Evolutionary conservation across 2,113 vertebrate genomes (phyloP).

Genomic region (Scopus umbretta): DNA sequence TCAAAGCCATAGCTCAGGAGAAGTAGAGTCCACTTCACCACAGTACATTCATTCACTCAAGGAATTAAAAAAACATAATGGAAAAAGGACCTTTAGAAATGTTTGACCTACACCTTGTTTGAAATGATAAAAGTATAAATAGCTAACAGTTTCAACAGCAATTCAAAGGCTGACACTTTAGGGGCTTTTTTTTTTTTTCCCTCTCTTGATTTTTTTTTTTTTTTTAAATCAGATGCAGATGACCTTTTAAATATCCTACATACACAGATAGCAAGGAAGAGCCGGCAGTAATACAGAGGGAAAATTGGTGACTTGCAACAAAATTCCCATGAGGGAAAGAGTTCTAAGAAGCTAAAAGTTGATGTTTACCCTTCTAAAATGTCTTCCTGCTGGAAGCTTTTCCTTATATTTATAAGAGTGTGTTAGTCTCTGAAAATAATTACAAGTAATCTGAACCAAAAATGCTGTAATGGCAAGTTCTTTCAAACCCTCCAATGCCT

Average conservation of each 20-base stretch:
- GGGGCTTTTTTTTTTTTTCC: background rate
- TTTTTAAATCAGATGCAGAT: background rate
- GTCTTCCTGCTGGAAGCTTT: background rate
- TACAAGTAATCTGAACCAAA: background rate
- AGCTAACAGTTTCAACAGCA: background rate
- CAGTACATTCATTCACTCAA: background rate
- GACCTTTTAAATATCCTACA: conserved; percentile 14
- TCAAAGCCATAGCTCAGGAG: background rate
- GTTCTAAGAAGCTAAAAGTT: conserved; percentile 23
- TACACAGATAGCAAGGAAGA: conserved; percentile 2
- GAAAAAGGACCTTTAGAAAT: background rate
- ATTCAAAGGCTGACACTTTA: background rate
- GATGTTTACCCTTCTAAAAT: conserved; percentile 22
- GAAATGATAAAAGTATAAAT: conserved; percentile 5
- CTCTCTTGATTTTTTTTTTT: background rate
- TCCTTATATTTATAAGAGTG: background rate
- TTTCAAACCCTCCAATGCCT: background rate
- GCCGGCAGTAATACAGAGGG: background rate
- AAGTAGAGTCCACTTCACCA: background rate
- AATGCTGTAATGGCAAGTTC: background rate
- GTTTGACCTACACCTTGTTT: conserved; percentile 6
- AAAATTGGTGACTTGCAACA: conserved; percentile 1
- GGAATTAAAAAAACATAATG: background rate
- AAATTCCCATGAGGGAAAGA: conserved; percentile 1
- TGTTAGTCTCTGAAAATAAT: background rate